phyloP scores from a whole-genome alignment of 1,140 invertebrate genomes.

The Philopotamus ludificatus region DNA sequence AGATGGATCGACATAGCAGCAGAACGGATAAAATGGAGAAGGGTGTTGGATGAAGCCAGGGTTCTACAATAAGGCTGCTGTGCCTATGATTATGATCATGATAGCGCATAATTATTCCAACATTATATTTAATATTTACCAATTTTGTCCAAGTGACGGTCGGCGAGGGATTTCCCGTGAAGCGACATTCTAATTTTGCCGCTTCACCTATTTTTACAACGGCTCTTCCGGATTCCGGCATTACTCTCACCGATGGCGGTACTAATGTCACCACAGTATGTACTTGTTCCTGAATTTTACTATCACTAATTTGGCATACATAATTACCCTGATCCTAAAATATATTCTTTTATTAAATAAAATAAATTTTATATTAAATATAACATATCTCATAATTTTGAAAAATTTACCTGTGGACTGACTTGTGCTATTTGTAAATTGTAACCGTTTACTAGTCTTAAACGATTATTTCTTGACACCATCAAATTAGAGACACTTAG shows the following conservation, averaged over 20 bases:
- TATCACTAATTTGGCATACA: conserved; percentile 68
- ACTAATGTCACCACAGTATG: conserved; percentile 64
- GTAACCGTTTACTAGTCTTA: conserved; percentile 67
- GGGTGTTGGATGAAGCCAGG: too few relatives aligned
- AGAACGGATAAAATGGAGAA: too few relatives aligned
- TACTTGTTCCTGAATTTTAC: conserved; percentile 62
- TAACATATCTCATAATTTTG: background rate
- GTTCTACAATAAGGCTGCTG: too few relatives aligned
- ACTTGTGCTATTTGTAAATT: conserved; percentile 68
- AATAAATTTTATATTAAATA: background rate
- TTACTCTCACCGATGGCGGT: conserved; percentile 61
- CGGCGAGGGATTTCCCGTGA: conserved; percentile 68
- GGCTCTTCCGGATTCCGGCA: conserved; percentile 61
- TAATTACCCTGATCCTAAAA: conserved; percentile 61
- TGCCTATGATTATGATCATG: too few relatives aligned
- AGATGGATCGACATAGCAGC: too few relatives aligned
- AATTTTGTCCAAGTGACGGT: conserved; percentile 66
- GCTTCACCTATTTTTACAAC: conserved; percentile 64
- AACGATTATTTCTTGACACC: conserved; percentile 65
- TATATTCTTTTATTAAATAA: too few relatives aligned
- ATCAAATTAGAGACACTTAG: conserved; percentile 67
- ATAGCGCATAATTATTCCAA: too few relatives aligned
- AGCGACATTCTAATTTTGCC: conserved; percentile 66
- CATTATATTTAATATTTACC: conserved; percentile 53
- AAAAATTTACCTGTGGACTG: conserved; percentile 49